These are phyloP conservation scores for Notarius lentiginosus DNA, from an alignment of 2,113 vertebrate species.

Conservation along the genomic window DNA sequence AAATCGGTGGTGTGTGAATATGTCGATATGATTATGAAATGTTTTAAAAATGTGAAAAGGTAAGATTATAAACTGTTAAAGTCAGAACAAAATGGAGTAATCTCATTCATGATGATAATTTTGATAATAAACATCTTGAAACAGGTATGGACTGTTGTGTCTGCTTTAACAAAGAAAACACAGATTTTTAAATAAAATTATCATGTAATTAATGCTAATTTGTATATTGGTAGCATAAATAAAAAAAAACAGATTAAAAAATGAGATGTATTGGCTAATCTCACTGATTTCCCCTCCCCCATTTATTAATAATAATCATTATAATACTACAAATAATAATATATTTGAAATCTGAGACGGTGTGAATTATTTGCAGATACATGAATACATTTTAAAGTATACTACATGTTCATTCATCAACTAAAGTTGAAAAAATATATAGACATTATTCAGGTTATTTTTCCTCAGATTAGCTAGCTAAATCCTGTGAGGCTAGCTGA, in stretches of 20 bases:
- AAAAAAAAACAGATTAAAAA: too few species aligned
- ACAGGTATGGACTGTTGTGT: not conserved
- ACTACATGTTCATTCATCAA: not conserved
- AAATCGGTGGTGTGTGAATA: constrained; percentile 18
- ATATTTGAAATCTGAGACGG: not conserved
- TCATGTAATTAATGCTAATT: too few species aligned
- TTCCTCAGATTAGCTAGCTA: not conserved
- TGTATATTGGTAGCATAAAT: too few species aligned
- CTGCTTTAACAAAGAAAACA: not conserved
- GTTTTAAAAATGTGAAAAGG: constrained; percentile 47
- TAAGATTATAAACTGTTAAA: not conserved
- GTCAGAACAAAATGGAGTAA: not conserved
- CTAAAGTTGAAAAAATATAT: not conserved
- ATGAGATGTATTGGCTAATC: too few species aligned
- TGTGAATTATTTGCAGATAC: not conserved
- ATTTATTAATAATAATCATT: too few species aligned
- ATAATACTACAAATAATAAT: too few species aligned
- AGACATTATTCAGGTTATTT: not conserved
- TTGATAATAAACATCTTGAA: constrained; percentile 35
- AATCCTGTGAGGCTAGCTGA: not conserved
- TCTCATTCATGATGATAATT: constrained; percentile 19
- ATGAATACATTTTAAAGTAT: not conserved
- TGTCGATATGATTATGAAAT: constrained; percentile 43
- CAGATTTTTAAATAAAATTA: too few species aligned
- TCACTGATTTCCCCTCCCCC: too few species aligned